Percentiles rank a stretch among this genome's conserved stretches.
These are phyloP conservation scores for Eulacestoma nigropectus DNA, from an alignment of 2,113 vertebrate genomes.

Conservation along the genomic window DNA sequence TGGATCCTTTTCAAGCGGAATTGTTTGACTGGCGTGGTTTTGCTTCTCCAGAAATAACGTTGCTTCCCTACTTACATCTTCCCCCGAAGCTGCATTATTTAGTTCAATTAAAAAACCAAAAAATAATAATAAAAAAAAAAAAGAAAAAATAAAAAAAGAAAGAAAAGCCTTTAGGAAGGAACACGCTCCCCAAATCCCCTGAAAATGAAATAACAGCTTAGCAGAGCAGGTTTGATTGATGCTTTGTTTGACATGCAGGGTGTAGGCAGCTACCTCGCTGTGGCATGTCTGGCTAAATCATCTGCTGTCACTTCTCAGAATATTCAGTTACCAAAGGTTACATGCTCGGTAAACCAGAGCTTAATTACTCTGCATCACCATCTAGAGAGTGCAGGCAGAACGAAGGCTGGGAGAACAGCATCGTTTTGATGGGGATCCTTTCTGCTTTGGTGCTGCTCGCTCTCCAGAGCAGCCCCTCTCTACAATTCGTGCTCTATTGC, in stretches of 20 bases:
- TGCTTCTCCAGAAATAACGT: not conserved
- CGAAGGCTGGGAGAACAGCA: not conserved
- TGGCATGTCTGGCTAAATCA: not conserved
- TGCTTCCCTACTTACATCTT: not conserved
- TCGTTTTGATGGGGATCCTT: not conserved
- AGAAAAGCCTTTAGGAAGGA: not conserved
- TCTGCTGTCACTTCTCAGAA: not conserved
- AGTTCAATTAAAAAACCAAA: not conserved
- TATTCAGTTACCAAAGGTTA: not conserved
- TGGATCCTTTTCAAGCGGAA: not conserved
- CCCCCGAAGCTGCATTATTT: not conserved
- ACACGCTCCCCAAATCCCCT: not conserved
- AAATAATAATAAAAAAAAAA: not conserved
- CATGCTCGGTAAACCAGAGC: not conserved
- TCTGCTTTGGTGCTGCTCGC: not conserved
- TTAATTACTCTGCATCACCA: conserved; percentile 36
- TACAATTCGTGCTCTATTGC: not conserved
- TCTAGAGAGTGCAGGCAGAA: not conserved
- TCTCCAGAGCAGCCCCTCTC: not conserved
- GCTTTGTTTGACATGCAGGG: not conserved
- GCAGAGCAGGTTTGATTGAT: not conserved
- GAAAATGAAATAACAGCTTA: not conserved
- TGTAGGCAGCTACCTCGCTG: not conserved
- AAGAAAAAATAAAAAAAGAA: not conserved
- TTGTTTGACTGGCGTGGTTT: not conserved